A percentile compares a stretch with the other conserved stretches of the same genome.
Evolutionary conservation across 2,113 vertebrate species (phyloP).

Genomic region (Mirounga angustirostris): DNA sequence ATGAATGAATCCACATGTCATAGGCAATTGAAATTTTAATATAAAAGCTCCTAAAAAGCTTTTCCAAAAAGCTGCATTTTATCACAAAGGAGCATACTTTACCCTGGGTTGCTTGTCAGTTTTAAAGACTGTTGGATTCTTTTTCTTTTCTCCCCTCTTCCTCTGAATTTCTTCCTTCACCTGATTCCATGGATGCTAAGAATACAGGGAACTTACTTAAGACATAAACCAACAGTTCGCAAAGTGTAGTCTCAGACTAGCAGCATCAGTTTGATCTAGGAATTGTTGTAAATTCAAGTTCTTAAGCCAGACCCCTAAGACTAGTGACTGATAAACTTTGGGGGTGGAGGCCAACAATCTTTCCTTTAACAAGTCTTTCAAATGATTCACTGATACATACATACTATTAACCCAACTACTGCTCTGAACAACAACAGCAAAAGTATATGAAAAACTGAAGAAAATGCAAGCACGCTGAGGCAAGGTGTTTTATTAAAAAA

Average conservation of each 20-base stretch:
- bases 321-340: not conserved
- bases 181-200: not conserved
- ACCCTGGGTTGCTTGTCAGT: not conserved
- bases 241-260: not conserved
- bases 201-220: not conserved
- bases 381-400: not conserved
- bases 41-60: not conserved
- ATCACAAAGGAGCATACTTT: not conserved
- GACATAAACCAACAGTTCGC: not conserved
- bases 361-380: not conserved
- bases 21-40: slow-evolving; percentile 2
- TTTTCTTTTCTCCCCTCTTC: not conserved
- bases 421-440: not conserved
- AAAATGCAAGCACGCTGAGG: not conserved
- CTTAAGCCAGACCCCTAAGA: not conserved
- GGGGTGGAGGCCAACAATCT: not conserved
- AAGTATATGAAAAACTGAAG: not conserved
- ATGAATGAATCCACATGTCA: not conserved
- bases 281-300: not conserved
- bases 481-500: not conserved
- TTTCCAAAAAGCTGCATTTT: not conserved
- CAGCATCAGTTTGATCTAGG: not conserved
- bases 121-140: not conserved
- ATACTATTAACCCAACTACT: not conserved
- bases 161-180: not conserved